Evolutionary conservation across 2,888 invertebrate genomes (phyloP).

Genomic region (Drosophila limbata): DNA sequence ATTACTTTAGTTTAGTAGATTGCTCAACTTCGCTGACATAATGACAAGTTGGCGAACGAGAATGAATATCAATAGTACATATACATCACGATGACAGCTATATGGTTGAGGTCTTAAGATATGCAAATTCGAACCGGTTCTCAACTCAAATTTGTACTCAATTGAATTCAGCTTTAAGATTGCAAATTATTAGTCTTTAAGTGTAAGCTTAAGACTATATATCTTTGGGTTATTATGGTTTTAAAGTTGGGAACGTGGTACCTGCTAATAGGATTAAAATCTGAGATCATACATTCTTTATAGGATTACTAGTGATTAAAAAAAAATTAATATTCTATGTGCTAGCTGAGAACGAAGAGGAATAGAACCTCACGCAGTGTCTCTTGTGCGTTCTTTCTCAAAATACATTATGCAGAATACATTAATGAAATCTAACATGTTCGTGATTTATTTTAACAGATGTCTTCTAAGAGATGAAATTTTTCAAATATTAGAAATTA

Average conservation of each 20-base stretch:
- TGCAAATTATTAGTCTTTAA: slow-evolving; percentile 28
- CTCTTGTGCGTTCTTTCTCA: background rate
- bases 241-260: background rate
- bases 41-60: slow-evolving; percentile 54
- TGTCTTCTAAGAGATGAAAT: background rate
- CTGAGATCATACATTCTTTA: slow-evolving; percentile 10
- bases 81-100: slow-evolving; percentile 18
- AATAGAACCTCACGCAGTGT: background rate
- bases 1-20: slow-evolving; percentile 65
- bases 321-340: slow-evolving; percentile 2
- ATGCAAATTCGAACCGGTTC: slow-evolving; percentile 44
- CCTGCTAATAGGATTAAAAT: slow-evolving; percentile 21
- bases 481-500: background rate
- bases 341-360: background rate
- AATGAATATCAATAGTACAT: slow-evolving; percentile 42
- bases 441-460: no score
- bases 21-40: slow-evolving; percentile 58
- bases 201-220: slow-evolving; percentile 19
- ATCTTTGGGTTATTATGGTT: slow-evolving; percentile 13
- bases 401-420: background rate
- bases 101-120: slow-evolving; percentile 9
- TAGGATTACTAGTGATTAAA: slow-evolving; percentile 5
- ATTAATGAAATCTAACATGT: no score
- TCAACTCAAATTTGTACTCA: slow-evolving; percentile 15
- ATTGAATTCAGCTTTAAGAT: slow-evolving; percentile 3